Base-by-base conservation (phyloP, 2,888 invertebrate genomes). In the Himalopsyche japonica region DNA sequence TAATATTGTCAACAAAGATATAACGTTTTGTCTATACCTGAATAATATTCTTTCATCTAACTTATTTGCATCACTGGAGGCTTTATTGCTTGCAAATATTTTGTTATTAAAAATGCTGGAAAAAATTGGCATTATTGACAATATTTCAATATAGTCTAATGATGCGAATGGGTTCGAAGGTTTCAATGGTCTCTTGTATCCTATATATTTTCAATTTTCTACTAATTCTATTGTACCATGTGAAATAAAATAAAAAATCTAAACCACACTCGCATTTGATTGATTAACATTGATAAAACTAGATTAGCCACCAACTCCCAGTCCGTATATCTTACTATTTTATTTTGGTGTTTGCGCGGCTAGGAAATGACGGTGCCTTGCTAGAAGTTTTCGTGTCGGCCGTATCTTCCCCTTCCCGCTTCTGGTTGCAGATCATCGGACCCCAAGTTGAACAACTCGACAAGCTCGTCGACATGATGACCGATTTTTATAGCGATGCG, bases 361-460 rank as follows among this genome's bases (percentile, higher is more conserved):
- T 48, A 86, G 85, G 82, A 43, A 82, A 83, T 6, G 88, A 89
- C 83, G 94, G 95, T 85, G 93, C 95, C 0, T 93, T 94, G 24
- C 94, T 97, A 89, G 96, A 98, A 89, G 96, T 98, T 20, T 98
- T 96, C 90, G 96, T 98, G 4, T 97, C 97, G 0, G 97, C 97
- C 0, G 94, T 97, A 86, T 95, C 95, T 18, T 95, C 95, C 37
- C 98, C 98, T 0, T 92, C 93, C 0, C 92, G 94, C 15, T 98
- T 98, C 91, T 98, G 97, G 97, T 93, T 98, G 12, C 98, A 98
- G 92, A 93, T 97, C 86, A 94, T 95, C 82, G 96, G 96, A 0
- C 93, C 95, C 0, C 94, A 94, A 88, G 95, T 96, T 0, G 92
- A 94, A 8, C 94, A 96, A 89, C 91, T 98, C 20, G 97, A 98